phyloP scores from a whole-genome alignment of 2,113 vertebrate species.

The Oriolus oriolus region DNA sequence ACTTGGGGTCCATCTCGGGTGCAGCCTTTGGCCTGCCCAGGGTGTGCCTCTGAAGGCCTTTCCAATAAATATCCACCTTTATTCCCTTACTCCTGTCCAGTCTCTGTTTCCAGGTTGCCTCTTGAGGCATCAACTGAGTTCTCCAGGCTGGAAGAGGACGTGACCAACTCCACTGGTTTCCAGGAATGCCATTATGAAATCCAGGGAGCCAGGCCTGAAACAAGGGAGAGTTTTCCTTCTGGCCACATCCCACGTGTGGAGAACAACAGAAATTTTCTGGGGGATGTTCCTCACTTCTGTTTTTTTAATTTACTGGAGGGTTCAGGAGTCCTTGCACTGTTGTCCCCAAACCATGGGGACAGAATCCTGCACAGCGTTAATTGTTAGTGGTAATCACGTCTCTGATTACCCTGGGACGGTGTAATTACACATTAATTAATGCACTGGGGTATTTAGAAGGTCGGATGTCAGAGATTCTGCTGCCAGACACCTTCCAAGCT shows the following conservation, averaged over 20 bases:
- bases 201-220: not conserved
- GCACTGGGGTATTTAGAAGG: not conserved
- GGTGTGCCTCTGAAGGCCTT: no score
- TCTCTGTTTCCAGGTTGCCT: no score
- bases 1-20: no score
- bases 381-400: not conserved
- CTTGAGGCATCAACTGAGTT: no score
- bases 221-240: not conserved
- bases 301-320: not conserved
- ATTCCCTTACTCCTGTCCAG: no score
- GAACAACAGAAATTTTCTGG: not conserved
- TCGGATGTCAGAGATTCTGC: not conserved
- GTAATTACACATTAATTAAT: not conserved
- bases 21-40: no score
- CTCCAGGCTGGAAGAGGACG: not conserved
- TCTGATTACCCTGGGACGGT: not conserved
- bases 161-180: fast-evolving
- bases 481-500: not conserved
- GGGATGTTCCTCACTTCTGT: not conserved
- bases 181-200: not conserved
- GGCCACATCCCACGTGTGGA: not conserved
- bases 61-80: no score
- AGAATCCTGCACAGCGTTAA: not conserved
- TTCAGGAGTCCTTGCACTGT: not conserved
- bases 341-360: not conserved